These are phyloP conservation scores for Odontocolon sp. DNA, from an alignment of 2,888 invertebrate genomes.

Conservation along the genomic window DNA sequence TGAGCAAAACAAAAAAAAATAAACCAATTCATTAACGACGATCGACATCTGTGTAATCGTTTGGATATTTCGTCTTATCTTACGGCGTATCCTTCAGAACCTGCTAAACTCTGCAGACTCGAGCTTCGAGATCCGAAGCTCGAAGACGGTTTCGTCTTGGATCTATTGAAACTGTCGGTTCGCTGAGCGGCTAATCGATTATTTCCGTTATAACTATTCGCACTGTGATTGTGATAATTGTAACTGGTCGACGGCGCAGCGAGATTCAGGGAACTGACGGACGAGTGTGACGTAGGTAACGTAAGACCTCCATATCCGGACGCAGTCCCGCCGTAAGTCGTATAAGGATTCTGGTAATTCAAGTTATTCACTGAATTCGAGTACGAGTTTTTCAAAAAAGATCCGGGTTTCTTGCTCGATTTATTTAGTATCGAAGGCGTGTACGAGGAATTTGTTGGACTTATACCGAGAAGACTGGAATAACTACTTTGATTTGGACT, in stretches of 20 bases:
- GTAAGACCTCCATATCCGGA: conserved; percentile 87
- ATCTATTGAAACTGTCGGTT: conserved; percentile 74
- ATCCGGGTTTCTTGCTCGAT: conserved; percentile 62
- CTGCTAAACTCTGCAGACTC: conserved; percentile 78
- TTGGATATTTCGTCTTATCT: conserved; percentile 75
- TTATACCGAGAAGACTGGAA: conserved; percentile 72
- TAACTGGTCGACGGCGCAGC: conserved; percentile 81
- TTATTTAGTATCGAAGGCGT: conserved; percentile 70
- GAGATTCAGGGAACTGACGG: conserved; percentile 84
- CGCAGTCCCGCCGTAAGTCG: conserved; percentile 84
- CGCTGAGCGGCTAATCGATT: conserved; percentile 69
- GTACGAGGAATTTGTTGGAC: conserved; percentile 71
- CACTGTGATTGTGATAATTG: conserved; percentile 68
- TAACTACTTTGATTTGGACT: conserved; percentile 75
- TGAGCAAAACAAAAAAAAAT: conserved; percentile 13
- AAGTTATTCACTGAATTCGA: conserved; percentile 79
- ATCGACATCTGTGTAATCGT: background rate
- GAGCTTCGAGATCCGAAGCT: conserved; percentile 77
- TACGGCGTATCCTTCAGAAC: conserved; percentile 94
- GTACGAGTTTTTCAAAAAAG: conserved; percentile 77
- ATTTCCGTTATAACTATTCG: conserved; percentile 62
- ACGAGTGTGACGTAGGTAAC: conserved; percentile 82
- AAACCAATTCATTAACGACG: background rate
- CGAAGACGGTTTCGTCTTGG: conserved; percentile 69
- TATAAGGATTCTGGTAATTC: conserved; percentile 81